Conservation (phyloP, 2,888 invertebrate genomes). For the Cryptus armator region DNA sequence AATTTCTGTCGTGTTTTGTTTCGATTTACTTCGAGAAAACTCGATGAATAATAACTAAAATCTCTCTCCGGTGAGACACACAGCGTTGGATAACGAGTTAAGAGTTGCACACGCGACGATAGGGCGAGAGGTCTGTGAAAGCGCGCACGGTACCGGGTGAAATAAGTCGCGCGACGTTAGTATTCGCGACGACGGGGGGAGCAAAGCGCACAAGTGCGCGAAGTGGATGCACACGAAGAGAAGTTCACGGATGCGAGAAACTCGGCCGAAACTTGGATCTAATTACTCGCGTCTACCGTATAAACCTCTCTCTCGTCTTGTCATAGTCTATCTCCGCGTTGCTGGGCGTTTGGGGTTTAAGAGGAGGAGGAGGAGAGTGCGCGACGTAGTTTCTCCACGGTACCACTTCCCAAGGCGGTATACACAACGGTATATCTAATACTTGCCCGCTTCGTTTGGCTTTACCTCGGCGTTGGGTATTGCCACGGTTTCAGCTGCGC, state of each 20-base stretch:
- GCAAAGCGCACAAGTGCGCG: slow-evolving; percentile 44
- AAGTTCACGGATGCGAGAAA: slow-evolving; percentile 70
- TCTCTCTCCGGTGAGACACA: too few species aligned
- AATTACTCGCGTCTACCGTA: slow-evolving; percentile 82
- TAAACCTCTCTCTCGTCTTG: slow-evolving; percentile 78
- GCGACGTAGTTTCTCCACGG: neutral
- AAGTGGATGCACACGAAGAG: slow-evolving; percentile 62
- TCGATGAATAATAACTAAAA: too few species aligned
- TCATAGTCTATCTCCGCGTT: slow-evolving; percentile 80
- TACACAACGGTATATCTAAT: slow-evolving; percentile 30
- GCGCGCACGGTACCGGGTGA: neutral
- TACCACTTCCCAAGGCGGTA: neutral
- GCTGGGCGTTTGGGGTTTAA: neutral
- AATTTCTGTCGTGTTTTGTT: too few species aligned
- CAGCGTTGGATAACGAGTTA: too few species aligned
- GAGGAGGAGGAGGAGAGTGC: too few species aligned
- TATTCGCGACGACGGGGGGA: slow-evolving; percentile 3
- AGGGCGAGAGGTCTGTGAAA: too few species aligned
- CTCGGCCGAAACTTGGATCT: slow-evolving; percentile 83
- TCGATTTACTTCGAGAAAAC: slow-evolving; percentile 5
- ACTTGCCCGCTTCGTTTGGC: slow-evolving; percentile 29
- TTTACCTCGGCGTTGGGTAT: slow-evolving; percentile 36
- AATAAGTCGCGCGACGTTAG: slow-evolving; percentile 15
- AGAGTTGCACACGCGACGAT: too few species aligned
- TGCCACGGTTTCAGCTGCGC: slow-evolving; percentile 77